These are phyloP conservation scores for Drosophila eohydei DNA, from an alignment of 2,888 invertebrate genomes.

Conservation along the genomic window DNA sequence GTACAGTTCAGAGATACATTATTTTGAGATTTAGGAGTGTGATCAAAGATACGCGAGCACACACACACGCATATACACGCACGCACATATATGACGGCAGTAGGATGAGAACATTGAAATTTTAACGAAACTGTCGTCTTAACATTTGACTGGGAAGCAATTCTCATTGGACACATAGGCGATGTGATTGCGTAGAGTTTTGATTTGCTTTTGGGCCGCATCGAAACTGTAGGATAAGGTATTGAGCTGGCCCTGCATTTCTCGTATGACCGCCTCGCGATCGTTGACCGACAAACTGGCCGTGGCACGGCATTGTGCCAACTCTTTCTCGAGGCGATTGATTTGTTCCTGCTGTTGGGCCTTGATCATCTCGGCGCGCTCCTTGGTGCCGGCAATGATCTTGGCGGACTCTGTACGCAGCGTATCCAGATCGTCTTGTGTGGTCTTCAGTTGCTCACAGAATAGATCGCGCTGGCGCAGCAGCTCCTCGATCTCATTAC, in stretches of 20 bases:
- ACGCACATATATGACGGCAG: neutral
- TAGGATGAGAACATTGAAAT: neutral
- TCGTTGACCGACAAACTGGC: slow-evolving; percentile 83
- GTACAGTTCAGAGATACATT: slow-evolving; percentile 1
- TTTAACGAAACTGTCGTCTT: slow-evolving; percentile 1
- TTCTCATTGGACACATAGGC: slow-evolving; percentile 83
- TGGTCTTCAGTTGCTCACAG: slow-evolving; percentile 79
- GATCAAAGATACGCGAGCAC: neutral
- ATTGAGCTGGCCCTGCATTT: slow-evolving; percentile 84
- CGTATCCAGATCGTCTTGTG: slow-evolving; percentile 82
- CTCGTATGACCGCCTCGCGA: slow-evolving; percentile 83
- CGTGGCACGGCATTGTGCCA: slow-evolving; percentile 84
- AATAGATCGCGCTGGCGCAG: slow-evolving; percentile 80
- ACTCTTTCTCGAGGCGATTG: slow-evolving; percentile 82
- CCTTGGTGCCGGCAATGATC: slow-evolving; percentile 83
- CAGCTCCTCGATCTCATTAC: slow-evolving; percentile 75
- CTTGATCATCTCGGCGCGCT: slow-evolving; percentile 79
- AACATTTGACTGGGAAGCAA: slow-evolving; percentile 83
- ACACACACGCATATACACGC: neutral
- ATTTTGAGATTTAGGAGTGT: neutral
- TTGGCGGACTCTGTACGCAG: slow-evolving; percentile 84
- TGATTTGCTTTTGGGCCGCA: slow-evolving; percentile 84
- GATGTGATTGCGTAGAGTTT: slow-evolving; percentile 83
- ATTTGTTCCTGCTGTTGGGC: slow-evolving; percentile 79
- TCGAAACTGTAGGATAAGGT: slow-evolving; percentile 83